Evolutionary conservation across 1,140 invertebrate species (phyloP), one percentile per base, ranked within the genome.

Genomic region (Cyclargus thomasi): DNA sequence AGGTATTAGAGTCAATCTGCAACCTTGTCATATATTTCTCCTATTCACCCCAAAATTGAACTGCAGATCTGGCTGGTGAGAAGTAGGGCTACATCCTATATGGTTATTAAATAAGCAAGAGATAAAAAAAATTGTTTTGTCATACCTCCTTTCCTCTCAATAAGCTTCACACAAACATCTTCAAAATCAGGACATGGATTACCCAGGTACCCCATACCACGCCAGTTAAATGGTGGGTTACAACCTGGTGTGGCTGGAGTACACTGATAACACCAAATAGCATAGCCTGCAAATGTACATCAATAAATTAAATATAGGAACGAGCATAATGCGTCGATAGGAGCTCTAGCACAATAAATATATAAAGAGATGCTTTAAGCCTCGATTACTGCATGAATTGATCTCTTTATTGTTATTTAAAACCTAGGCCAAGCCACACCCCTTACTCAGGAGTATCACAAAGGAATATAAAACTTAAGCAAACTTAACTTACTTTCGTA

Each of bases 141-240:
- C 69, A 70, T 68, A 97, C 96, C 95, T 92, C 95, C 96, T 93
- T 96, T 96, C 67, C 92, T 92, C 88, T 98, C 97, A 70, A 96
- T 95, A 36, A 98, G 92, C 91, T 98, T 98, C 0, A 98, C 96
- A 92, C 97, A 98, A 75, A 96, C 95, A 83, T 98, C 97, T 88
- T 97, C 93, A 69, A 92, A 90, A 77, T 97, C 95, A 0, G 95
- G 96, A 85, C 97, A 98, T 68, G 95, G 93, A 82, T 94, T 96
- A 0, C 92, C 92, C 16, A 92, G 77, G 65, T 91, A 93, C 0
- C 92, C 92, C 36, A 93, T 85, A 59, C 93, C 93, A 7, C 94
- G 83, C 96, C 96, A 98, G 83, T 97, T 97, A 72, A 98, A 96
- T 14, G 94, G 93, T 23, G 94, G 93, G 16, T 93, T 94, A 91